Conservation (phyloP, 2,888 invertebrate species). For the Ectropis crepuscularia region DNA sequence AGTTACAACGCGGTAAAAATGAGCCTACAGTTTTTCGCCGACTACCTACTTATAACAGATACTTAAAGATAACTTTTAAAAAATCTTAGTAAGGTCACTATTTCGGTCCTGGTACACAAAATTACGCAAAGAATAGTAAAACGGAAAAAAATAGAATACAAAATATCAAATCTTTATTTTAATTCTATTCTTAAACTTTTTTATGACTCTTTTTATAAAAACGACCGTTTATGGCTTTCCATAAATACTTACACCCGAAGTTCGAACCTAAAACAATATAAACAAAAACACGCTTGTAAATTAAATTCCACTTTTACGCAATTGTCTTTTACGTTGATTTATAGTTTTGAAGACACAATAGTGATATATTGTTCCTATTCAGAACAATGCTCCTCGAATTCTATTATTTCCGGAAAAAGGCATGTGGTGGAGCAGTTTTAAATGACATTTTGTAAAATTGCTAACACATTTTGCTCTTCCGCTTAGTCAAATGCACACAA, state of each 20-base stretch:
- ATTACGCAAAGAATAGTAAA: too few species aligned
- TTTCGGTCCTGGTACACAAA: too few species aligned
- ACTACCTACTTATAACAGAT: too few species aligned
- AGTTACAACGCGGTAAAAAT: too few species aligned
- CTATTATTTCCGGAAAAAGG: conserved; percentile 35
- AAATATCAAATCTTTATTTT: too few species aligned
- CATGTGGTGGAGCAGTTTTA: conserved; percentile 35
- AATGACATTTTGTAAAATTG: conserved; percentile 39
- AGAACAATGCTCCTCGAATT: conserved; percentile 40
- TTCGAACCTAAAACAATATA: conserved; percentile 18
- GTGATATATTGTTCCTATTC: conserved; percentile 33
- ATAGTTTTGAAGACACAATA: conserved; percentile 41
- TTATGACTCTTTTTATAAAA: neutral
- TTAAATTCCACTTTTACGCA: conserved; percentile 40
- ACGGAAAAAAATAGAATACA: too few species aligned
- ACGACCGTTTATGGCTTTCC: conserved; percentile 1
- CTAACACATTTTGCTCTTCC: conserved; percentile 32
- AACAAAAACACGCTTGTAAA: conserved; percentile 25
- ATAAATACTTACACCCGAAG: conserved; percentile 11
- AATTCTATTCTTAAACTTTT: neutral
- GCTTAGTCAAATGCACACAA: conserved; percentile 3
- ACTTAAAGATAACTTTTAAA: too few species aligned
- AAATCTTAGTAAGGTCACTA: too few species aligned
- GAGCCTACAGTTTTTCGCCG: too few species aligned
- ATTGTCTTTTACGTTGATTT: conserved; percentile 44